These are phyloP conservation scores for Sinelater perroti DNA, from an alignment of 2,888 invertebrate species.

Conservation along the genomic window DNA sequence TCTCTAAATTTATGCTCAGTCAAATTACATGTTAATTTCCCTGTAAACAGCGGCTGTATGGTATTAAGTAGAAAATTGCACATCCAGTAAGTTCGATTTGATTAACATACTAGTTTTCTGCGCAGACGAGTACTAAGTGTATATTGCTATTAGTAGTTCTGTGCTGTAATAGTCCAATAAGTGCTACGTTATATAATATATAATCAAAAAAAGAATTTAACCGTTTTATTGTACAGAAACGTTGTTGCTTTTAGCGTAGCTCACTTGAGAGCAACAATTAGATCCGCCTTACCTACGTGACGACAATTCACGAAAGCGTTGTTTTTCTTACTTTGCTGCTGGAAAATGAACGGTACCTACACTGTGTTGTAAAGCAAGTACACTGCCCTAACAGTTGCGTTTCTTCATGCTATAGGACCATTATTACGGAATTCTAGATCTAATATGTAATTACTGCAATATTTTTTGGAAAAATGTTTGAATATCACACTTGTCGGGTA, in stretches of 20 bases:
- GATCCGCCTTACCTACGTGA: conserved; percentile 28
- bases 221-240: conserved; percentile 12
- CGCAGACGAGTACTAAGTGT: not conserved
- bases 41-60: not conserved
- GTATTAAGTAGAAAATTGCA: not conserved
- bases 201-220: no score
- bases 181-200: no score
- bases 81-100: not conserved
- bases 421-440: no score
- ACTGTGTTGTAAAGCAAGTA: conserved; percentile 8
- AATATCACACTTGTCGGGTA: no score
- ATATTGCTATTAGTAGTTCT: not conserved
- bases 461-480: not conserved
- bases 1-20: not conserved
- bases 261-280: conserved; percentile 24
- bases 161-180: not conserved
- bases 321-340: conserved; percentile 18
- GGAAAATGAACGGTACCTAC: conserved; percentile 24
- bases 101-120: not conserved
- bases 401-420: not conserved
- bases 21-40: not conserved
- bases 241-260: conserved; percentile 14
- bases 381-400: not conserved
- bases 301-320: conserved; percentile 29
- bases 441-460: not conserved